phyloP scores from a whole-genome alignment of 1,140 invertebrate genomes.

The Nymphalis io region DNA sequence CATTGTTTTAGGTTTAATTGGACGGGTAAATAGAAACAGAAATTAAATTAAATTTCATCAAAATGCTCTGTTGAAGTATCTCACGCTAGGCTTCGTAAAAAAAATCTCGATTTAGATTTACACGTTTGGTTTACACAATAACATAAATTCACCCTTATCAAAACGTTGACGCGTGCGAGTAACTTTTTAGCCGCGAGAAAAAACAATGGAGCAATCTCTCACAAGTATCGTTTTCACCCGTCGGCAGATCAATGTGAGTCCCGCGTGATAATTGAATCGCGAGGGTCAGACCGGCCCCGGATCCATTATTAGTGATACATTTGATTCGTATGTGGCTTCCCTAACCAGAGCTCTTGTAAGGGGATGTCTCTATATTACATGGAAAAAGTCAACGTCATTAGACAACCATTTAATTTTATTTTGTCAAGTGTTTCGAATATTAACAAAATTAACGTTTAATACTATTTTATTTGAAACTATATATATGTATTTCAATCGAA shows the following conservation, averaged over 20 bases:
- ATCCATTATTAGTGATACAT: conserved; percentile 67
- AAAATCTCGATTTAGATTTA: conserved; percentile 15
- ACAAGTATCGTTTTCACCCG: conserved; percentile 81
- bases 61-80: conserved; percentile 20
- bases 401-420: conserved; percentile 20
- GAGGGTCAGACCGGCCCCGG: conserved; percentile 60
- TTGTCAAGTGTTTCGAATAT: too few relatives aligned
- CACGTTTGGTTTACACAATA: conserved; percentile 32
- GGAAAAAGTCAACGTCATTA: conserved; percentile 40
- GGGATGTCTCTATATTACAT: conserved; percentile 33
- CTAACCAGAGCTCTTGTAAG: conserved; percentile 37
- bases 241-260: conserved; percentile 74
- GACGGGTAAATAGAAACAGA: too few relatives aligned
- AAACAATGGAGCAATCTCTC: conserved; percentile 81
- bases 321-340: conserved; percentile 66
- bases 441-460: too few relatives aligned
- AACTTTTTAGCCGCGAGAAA: conserved; percentile 79
- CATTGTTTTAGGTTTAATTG: too few relatives aligned
- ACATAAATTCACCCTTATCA: conserved; percentile 49
- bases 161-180: conserved; percentile 62
- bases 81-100: conserved; percentile 5
- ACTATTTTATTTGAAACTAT: too few relatives aligned
- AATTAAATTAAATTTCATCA: too few relatives aligned
- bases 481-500: too few relatives aligned
- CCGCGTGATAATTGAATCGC: conserved; percentile 78